These are phyloP conservation scores for Gouania willdenowi DNA, from an alignment of 2,797 vertebrate genomes.

Conservation along the genomic window DNA sequence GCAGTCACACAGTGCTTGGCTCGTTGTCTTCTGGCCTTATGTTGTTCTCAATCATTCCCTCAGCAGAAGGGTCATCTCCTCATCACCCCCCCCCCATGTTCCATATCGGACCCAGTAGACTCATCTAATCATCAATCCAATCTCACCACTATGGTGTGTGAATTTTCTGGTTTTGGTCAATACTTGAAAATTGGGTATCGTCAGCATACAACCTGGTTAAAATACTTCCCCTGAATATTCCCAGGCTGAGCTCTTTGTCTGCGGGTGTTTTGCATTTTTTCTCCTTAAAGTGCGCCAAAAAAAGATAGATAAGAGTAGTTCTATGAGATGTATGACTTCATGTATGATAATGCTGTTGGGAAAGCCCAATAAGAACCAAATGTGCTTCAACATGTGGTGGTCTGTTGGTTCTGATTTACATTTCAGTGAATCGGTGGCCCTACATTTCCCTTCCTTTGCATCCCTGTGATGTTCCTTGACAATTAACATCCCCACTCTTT, in stretches of 20 bases:
- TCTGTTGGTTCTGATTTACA: slow-evolving; percentile 60
- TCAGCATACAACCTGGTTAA: slow-evolving; percentile 63
- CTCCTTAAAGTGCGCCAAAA: slow-evolving; percentile 31
- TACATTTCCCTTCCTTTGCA: slow-evolving; percentile 54
- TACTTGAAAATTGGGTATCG: slow-evolving; percentile 65
- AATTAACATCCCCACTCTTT: slow-evolving; percentile 75
- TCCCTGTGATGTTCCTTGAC: slow-evolving; percentile 69
- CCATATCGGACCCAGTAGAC: slow-evolving; percentile 60
- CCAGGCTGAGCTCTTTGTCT: slow-evolving; percentile 33
- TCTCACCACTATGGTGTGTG: slow-evolving; percentile 57
- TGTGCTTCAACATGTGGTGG: slow-evolving; percentile 60
- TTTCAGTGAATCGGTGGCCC: slow-evolving; percentile 51
- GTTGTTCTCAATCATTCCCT: slow-evolving; percentile 64
- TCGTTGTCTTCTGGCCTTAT: slow-evolving; percentile 42
- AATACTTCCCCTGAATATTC: slow-evolving; percentile 63
- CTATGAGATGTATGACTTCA: slow-evolving; percentile 56
- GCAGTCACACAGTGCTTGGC: slow-evolving; percentile 44
- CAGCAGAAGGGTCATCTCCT: slow-evolving; percentile 48
- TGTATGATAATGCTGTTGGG: slow-evolving; percentile 47
- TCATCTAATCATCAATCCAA: slow-evolving; percentile 68
- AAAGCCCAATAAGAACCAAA: slow-evolving; percentile 54
- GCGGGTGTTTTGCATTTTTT: slow-evolving; percentile 31
- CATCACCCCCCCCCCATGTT: slow-evolving; percentile 48
- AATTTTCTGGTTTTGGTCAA: slow-evolving; percentile 65
- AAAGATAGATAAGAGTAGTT: slow-evolving; percentile 50